phyloP scores from a whole-genome alignment of 2,113 vertebrate species.

The pig (Sus scrofa) region DNA sequence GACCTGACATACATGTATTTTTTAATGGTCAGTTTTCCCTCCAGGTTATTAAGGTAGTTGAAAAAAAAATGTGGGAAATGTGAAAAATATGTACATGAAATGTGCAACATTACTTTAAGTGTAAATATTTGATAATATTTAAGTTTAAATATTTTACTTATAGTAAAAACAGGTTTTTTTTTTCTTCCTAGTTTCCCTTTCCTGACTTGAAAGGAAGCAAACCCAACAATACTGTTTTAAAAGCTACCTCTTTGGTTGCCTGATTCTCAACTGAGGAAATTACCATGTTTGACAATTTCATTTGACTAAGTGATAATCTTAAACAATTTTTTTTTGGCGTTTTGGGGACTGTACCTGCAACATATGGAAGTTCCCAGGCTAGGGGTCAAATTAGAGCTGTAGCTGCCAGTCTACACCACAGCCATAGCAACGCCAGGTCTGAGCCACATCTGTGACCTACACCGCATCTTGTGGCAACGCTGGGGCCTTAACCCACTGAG shows the following conservation, averaged over 20 bases:
- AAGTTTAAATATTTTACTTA: conserved; percentile 50
- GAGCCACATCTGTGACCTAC: too few species aligned
- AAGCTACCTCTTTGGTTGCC: not conserved
- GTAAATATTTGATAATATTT: too few species aligned
- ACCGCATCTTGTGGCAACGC: too few species aligned
- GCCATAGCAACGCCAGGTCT: too few species aligned
- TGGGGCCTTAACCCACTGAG: too few species aligned
- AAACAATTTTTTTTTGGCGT: not conserved
- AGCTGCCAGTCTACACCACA: too few species aligned
- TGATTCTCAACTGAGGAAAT: not conserved
- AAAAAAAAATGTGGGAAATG: not conserved
- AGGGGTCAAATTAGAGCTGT: too few species aligned
- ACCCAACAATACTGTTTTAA: not conserved
- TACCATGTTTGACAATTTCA: not conserved
- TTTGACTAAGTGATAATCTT: not conserved
- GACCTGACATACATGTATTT: not conserved
- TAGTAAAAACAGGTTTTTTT: not conserved
- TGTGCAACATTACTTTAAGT: not conserved
- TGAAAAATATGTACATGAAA: not conserved
- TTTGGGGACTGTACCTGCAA: too few species aligned
- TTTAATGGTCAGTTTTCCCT: not conserved
- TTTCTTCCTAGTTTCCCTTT: not conserved
- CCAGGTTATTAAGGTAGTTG: not conserved
- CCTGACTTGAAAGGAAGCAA: conserved; percentile 6
- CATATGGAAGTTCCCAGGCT: too few species aligned